phyloP scores from a whole-genome alignment of 2,888 invertebrate genomes.

The Stenotaenia linearis region DNA sequence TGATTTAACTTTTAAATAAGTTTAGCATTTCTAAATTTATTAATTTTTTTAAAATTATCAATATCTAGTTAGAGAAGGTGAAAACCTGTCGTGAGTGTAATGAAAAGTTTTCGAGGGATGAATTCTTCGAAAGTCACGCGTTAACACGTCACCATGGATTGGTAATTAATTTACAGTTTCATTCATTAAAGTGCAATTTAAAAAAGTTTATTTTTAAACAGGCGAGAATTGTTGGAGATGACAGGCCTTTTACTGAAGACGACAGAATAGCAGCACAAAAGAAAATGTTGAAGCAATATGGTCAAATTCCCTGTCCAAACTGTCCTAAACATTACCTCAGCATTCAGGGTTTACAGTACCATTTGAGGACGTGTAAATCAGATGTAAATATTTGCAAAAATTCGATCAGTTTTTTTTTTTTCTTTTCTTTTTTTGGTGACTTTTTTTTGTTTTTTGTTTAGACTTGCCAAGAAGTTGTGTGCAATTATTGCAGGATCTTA shows the following conservation, averaged over 20 bases:
- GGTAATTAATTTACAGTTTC: not conserved
- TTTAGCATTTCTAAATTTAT: not conserved
- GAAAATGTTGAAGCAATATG: conserved; percentile 2
- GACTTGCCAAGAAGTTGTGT: not conserved
- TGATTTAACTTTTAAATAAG: not conserved
- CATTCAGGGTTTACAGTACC: not conserved
- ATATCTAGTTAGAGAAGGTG: not conserved
- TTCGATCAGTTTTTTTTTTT: too few relatives aligned
- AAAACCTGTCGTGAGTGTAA: not conserved
- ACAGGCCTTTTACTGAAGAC: conserved; percentile 8
- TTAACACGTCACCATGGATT: not conserved
- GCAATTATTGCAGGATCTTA: not conserved
- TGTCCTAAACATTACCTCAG: not conserved
- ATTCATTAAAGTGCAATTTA: not conserved
- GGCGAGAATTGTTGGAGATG: not conserved
- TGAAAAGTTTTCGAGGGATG: not conserved
- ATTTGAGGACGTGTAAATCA: not conserved
- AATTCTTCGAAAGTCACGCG: not conserved
- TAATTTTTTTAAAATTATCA: not conserved
- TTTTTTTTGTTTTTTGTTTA: not conserved
- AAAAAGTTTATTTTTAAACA: not conserved
- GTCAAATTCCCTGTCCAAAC: not conserved
- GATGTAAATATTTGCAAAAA: too few relatives aligned
- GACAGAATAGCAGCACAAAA: not conserved
- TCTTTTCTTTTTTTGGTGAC: not conserved